Evolutionary conservation across 1,140 invertebrate genomes (phyloP).

Genomic region (Lordiphosa collinella): DNA sequence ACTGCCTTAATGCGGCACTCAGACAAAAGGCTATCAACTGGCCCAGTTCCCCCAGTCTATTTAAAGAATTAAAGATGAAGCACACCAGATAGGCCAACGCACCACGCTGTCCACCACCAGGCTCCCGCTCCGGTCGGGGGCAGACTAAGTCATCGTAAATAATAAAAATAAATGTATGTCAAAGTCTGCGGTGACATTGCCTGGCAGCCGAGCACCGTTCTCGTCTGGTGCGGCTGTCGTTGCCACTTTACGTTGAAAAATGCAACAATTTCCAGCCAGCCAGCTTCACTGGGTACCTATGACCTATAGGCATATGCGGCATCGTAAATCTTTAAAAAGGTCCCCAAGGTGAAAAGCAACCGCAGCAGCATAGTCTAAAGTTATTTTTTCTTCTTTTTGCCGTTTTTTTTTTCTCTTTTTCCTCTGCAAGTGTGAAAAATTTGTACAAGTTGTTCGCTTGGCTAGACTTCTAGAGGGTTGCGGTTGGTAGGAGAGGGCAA

Average conservation of each 20-base stretch:
- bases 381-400: slow-evolving; percentile 26
- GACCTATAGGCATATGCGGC: slow-evolving; percentile 77
- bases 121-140: slow-evolving; percentile 1
- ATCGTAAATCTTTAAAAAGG: slow-evolving; percentile 79
- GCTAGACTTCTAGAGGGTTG: slow-evolving; percentile 39
- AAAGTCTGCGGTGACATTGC: slow-evolving; percentile 71
- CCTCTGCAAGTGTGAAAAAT: slow-evolving; percentile 71
- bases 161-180: slow-evolving; percentile 78
- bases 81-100: slow-evolving; percentile 51
- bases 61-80: slow-evolving; percentile 76
- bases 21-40: slow-evolving; percentile 76
- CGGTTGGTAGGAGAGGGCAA: slow-evolving; percentile 1
- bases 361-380: slow-evolving; percentile 21
- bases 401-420: slow-evolving; percentile 27
- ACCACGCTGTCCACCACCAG: slow-evolving; percentile 25
- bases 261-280: slow-evolving; percentile 64
- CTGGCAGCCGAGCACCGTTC: slow-evolving; percentile 11
- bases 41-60: slow-evolving; percentile 49
- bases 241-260: slow-evolving; percentile 71
- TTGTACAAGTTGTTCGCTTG: slow-evolving; percentile 73
- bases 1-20: slow-evolving; percentile 74
- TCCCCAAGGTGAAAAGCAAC: slow-evolving; percentile 62
- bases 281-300: slow-evolving; percentile 35
- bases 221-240: slow-evolving; percentile 44
- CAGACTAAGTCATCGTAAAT: slow-evolving; percentile 72